phyloP scores from a whole-genome alignment of 2,797 vertebrate genomes.

The Vultur gryphus region DNA sequence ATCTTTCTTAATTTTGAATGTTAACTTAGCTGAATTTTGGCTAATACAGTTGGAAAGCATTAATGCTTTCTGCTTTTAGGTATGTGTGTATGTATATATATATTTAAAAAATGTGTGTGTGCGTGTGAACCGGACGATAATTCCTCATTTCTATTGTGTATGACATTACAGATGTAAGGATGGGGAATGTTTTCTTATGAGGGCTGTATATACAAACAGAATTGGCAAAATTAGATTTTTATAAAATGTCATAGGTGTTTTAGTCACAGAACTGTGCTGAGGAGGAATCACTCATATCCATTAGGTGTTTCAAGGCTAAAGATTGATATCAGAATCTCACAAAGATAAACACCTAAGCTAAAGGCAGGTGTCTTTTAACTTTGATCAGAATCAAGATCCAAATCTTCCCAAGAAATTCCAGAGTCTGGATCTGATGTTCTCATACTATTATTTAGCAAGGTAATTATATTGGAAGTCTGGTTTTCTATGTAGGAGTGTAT shows the following conservation, averaged over 20 bases:
- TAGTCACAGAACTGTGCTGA: not conserved
- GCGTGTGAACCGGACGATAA: not conserved
- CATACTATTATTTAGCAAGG: not conserved
- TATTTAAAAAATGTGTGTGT: fast-evolving
- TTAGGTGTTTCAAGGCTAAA: not conserved
- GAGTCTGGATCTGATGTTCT: not conserved
- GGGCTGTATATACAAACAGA: not conserved
- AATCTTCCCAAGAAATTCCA: not conserved
- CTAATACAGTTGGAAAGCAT: not conserved
- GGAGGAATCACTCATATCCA: not conserved
- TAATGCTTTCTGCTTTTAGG: not conserved
- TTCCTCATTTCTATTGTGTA: not conserved
- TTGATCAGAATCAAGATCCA: not conserved
- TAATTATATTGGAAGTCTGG: not conserved
- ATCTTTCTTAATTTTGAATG: not conserved
- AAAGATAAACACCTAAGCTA: not conserved
- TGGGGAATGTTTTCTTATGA: not conserved
- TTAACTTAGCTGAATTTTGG: not conserved
- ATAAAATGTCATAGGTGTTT: not conserved
- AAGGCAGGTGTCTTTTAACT: not conserved
- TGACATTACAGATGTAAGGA: not conserved
- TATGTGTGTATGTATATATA: too few species aligned
- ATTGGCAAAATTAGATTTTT: not conserved
- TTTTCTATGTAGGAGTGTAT: not conserved
- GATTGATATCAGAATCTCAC: not conserved